Evolutionary conservation across 2,113 vertebrate species (phyloP), one percentile per base, ranked within the genome.

Genomic region (Anguilla rostrata): DNA sequence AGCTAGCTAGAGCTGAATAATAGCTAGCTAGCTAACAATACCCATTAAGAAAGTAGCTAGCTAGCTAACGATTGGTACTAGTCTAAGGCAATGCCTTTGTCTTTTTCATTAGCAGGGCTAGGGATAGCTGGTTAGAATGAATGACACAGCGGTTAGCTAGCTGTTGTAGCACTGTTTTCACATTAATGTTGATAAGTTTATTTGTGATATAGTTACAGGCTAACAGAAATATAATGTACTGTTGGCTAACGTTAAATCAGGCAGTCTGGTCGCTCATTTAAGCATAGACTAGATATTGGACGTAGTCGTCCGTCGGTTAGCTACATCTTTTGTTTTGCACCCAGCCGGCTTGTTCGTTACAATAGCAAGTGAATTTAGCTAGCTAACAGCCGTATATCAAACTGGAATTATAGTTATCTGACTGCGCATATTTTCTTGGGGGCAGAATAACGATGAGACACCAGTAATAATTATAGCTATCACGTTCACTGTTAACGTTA

Each of bases 41-140:
- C 60, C 5, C 60, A 66, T 66, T 22, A 83, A 60, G 53, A n/a
- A 49, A 29, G 12, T 75, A 75, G n/a, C 71, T 75, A 75, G 71
- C 71, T 75, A 29, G 71, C 71, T 75, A 75, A 49, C 41, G 81
- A 26, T 49, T 14, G 41, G 39, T 66, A 53, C 29, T 57, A 56
- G 5, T 29, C 26, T 34, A 34, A 57, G 82, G 29, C 82, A 29
- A 34, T 56, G 46, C 49, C 82, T 83, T 83, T 83, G 82, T 83
- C 82, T 60, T 83, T 40, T 46, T 39, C n/a, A 41, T 16, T 41
- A 15, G 7, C 34, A 1, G 12, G 5, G n/a, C 34, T 40, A 34
- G 5, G 26, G 29, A 8, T 66, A 22, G 60, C 82, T 22, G 4
- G 49, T 3, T 57, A 57, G 22, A 83, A 83, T 57, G 49, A 60